Percentiles rank a stretch among this genome's conserved stretches.
Conservation (phyloP, 2,888 invertebrate genomes). For the Lasioglossum calceatum region DNA sequence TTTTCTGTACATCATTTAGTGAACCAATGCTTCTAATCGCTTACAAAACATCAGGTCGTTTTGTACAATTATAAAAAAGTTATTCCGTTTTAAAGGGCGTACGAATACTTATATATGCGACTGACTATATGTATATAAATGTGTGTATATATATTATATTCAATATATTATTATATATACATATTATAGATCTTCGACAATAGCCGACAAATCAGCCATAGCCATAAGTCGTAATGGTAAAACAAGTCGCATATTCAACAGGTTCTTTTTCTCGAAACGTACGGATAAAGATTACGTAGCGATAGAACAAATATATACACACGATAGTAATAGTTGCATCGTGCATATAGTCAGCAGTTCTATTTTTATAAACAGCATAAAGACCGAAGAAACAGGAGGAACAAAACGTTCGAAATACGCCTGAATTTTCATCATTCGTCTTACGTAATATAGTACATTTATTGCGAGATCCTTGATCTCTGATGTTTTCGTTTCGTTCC, state of each 20-base stretch:
- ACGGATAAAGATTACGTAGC: background rate
- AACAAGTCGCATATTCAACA: background rate
- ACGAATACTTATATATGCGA: too few species aligned
- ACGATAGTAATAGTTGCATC: constrained; percentile 31
- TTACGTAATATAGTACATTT: constrained; percentile 15
- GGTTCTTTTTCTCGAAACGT: background rate
- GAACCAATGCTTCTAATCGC: too few species aligned
- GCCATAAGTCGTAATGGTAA: background rate
- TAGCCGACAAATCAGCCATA: background rate
- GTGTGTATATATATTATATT: too few species aligned
- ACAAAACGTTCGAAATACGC: constrained; percentile 31
- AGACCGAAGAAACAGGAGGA: constrained; percentile 8
- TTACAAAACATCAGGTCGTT: too few species aligned
- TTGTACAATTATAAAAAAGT: too few species aligned
- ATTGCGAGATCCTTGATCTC: constrained; percentile 20
- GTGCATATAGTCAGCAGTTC: constrained; percentile 33
- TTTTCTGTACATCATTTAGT: too few species aligned
- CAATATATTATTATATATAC: too few species aligned
- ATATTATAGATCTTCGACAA: background rate
- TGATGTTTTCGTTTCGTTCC: background rate
- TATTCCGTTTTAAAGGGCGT: too few species aligned
- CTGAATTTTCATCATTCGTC: background rate
- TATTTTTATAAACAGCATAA: constrained; percentile 49
- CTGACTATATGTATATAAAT: too few species aligned
- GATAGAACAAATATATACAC: constrained; percentile 7